Conservation (phyloP, 2,888 invertebrate genomes). For the Ornithoptera priamus region DNA sequence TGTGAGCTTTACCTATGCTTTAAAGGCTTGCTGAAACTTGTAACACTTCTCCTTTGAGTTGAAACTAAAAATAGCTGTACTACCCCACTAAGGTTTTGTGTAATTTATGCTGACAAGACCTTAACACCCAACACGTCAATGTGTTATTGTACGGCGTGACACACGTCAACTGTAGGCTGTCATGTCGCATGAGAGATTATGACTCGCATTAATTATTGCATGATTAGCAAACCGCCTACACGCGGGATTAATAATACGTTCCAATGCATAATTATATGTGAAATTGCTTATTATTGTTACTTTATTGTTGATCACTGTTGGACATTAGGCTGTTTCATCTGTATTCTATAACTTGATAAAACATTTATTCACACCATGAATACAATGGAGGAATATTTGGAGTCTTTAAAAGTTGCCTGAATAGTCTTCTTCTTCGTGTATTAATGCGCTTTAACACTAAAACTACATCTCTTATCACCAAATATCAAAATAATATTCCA, state of each 20-base stretch:
- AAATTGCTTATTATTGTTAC: not conserved
- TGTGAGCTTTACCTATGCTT: too few relatives aligned
- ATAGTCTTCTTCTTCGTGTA: too few relatives aligned
- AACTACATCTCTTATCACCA: too few relatives aligned
- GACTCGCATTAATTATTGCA: slow-evolving; percentile 13
- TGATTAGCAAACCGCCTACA: slow-evolving; percentile 7
- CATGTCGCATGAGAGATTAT: slow-evolving; percentile 17
- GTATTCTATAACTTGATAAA: not conserved
- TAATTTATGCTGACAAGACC: not conserved
- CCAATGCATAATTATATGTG: slow-evolving; percentile 1
- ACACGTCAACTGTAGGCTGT: slow-evolving; percentile 9
- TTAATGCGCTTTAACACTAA: too few relatives aligned
- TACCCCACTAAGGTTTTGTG: not conserved
- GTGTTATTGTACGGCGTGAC: not conserved
- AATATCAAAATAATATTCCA: too few relatives aligned
- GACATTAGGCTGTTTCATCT: not conserved
- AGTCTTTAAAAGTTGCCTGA: too few relatives aligned
- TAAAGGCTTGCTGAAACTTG: too few relatives aligned
- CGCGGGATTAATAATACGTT: slow-evolving; percentile 4
- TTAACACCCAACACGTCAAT: slow-evolving; percentile 3
- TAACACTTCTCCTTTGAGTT: too few relatives aligned
- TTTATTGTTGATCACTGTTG: not conserved
- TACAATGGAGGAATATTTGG: too few relatives aligned
- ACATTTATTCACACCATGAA: too few relatives aligned
- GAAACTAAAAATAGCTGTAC: too few relatives aligned